Evolutionary conservation across 2,113 vertebrate genomes (phyloP), one percentile per base, ranked within the genome.

Genomic region (Cryptomyrus ogoouensis): DNA sequence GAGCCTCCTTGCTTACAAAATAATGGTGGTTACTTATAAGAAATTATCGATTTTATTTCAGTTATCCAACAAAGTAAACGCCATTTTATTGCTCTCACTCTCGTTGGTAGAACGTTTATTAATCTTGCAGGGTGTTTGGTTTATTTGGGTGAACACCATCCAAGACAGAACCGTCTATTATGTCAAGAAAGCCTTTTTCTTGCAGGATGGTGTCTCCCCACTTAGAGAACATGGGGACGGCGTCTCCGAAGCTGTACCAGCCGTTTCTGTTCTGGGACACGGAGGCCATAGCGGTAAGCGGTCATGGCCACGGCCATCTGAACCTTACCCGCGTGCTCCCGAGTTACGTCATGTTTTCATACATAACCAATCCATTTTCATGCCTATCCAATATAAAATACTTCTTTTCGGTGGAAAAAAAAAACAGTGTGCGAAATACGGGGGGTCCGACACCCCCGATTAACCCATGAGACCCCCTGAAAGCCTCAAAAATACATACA

Each of bases 221-320:
- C 83, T 13, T 91, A 70, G 74, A 17, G 62, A 12, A 91, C 88
- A 17, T 86, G 24, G 85, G 88, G 3, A 44, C 19, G 7, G 58
- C 0, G 27, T 91, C 7, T 58, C 49, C 89, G 44, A 91, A 88
- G 89, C 70, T 92, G 35, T 89, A 92, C 44, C 92, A 83, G 1
- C 80, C 93, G n/a, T 85, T 89, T 19, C 0, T 83, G 42, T 91
- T 93, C 90, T 95, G 95, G 70, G 95, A 96, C 91, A 90, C 88
- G 46, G 94, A 96, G 89, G 88, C 84, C 46, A 92, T 94, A 62
- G 96, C 93, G 89, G 96, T 96, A 89, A 95, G 95, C 39, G 49
- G n/a, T 8, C 31, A 15, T 5, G 0, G 24, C 62, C 24, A 15
- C 24, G 21, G 53, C 21, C 88, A 66, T 21, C 15, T 80, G 74